Evolutionary conservation across 2,113 vertebrate species (phyloP).

Genomic region (Coregonus clupeaformis): DNA sequence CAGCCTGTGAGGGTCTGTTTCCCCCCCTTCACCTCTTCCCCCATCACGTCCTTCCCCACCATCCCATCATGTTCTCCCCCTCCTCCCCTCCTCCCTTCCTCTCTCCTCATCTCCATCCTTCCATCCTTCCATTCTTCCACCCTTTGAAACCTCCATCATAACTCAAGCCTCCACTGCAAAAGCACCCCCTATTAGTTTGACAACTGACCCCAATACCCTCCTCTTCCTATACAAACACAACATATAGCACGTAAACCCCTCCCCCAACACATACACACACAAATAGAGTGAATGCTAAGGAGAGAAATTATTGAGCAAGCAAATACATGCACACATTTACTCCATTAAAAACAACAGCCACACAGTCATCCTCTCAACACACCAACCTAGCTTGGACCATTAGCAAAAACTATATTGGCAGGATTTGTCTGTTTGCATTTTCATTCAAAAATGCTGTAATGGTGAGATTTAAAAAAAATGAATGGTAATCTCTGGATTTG

Average conservation of each 20-base stretch:
- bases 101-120: slow-evolving; percentile 23
- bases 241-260: slow-evolving; percentile 21
- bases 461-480: too few species aligned
- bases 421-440: too few species aligned
- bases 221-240: slow-evolving; percentile 32
- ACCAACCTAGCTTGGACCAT: not conserved
- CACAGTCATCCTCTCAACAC: not conserved
- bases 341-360: slow-evolving; percentile 21
- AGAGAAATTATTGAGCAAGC: slow-evolving; percentile 38
- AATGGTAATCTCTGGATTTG: too few species aligned
- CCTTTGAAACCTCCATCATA: slow-evolving; percentile 17
- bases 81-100: slow-evolving; percentile 16
- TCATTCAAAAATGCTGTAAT: too few species aligned
- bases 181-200: slow-evolving; percentile 45
- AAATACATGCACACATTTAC: slow-evolving; percentile 27
- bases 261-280: slow-evolving; percentile 28
- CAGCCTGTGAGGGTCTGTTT: not conserved
- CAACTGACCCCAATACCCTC: slow-evolving; percentile 58
- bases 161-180: slow-evolving; percentile 2
- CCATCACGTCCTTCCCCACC: slow-evolving; percentile 14
- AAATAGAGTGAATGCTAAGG: not conserved
- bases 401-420: too few species aligned
- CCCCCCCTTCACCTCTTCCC: slow-evolving; percentile 5
- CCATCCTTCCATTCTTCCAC: slow-evolving; percentile 11
- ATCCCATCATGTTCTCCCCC: slow-evolving; percentile 7